Base-by-base conservation (phyloP, 2,888 invertebrate species). In the Anoplius nigerrimus region DNA sequence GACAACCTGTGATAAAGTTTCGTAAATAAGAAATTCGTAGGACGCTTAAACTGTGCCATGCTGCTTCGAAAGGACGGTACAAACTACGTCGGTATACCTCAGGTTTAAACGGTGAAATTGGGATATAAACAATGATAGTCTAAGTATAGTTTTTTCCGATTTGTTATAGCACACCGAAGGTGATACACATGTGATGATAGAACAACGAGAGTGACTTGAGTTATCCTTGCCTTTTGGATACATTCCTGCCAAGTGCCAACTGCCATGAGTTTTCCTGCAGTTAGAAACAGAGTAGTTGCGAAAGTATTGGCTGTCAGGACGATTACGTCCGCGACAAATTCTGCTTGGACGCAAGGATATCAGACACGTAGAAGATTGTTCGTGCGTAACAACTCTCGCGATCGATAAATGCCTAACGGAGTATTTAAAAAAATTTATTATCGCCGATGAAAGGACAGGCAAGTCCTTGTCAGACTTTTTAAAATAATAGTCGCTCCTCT, bases 131-230 rank as follows among this genome's bases (percentile, higher is more conserved):
- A 45, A 64, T 52, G n/a, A n/a, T 46, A 13, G n/a, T 58, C n/a
- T 1, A 34, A 34, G 34, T n/a, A 34, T 2, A 6, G 34, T 11
- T 52, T 6, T 52, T 54, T 48, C 60, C 24, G 16, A 57, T 78
- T 71, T 72, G 65, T 81, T 83, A 20, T 74, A 89, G 89, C 74
- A 89, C 89, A 59, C 88, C 89, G 72, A 89, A 88, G 72, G 87
- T 89, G 72, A 84, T 89, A 72, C 88, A 89, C 81, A 88, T 89
- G 87, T 89, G 87, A 89, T 86, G 78, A 81, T 77, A 62, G 76
- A 75, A 61, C 69, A 74, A 67, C 62, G 70, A 78, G 75, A 71
- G 57, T 77, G 74, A 76, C 69, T 43, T 55, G 68, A 48, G 55
- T 53, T 34, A 71, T 75, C 69, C 71, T 76, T 77, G 79, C 71